Evolutionary conservation across 2,888 invertebrate genomes (phyloP), one percentile per base, ranked within the genome.

Genomic region (Drosophila formosana): DNA sequence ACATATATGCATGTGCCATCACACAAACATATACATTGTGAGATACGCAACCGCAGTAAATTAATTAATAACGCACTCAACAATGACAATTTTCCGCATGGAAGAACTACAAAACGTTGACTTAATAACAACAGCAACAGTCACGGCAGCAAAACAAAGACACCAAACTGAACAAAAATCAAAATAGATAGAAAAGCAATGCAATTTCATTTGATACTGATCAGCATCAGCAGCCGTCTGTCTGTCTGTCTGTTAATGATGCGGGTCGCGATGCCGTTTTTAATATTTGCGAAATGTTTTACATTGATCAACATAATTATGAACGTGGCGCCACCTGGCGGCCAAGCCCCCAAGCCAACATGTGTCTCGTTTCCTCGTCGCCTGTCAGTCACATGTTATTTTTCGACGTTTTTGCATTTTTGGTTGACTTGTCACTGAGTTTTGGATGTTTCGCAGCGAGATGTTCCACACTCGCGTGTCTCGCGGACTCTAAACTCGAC

Each of bases 1-100:
- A 18, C 25, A 57, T 7, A 46, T 46, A 52, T 45, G 7, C 28
- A n/a, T 39, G 41, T 30, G 28, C n/a, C 43, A 11, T 34, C 7
- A 46, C 9, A 26, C 18, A n/a, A 30, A 41, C 43, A 45, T 28
- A 69, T 30, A n/a, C 39, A 34, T 30, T 53, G 64, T 41, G 34
- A 62, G 71, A 74, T 66, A 71, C 50, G 49, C 65, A 66, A 80
- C 66, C 81, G 68, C 80, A 79, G 72, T 78, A 86, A 88, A 86
- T 86, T 86, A 86, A 86, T 88, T 86, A 88, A 86, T 86, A 86
- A 85, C 80, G 78, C 78, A 79, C 65, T 80, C 88, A 82, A 85
- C 88, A 86, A 88, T 88, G 83, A 81, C 86, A 88, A 88, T 86
- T 86, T 86, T 86, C 74, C 88, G 78, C 88, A 82, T 88, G 82